These are phyloP conservation scores for Perca schrenkii DNA, from an alignment of 2,113 vertebrate genomes.

Conservation along the genomic window DNA sequence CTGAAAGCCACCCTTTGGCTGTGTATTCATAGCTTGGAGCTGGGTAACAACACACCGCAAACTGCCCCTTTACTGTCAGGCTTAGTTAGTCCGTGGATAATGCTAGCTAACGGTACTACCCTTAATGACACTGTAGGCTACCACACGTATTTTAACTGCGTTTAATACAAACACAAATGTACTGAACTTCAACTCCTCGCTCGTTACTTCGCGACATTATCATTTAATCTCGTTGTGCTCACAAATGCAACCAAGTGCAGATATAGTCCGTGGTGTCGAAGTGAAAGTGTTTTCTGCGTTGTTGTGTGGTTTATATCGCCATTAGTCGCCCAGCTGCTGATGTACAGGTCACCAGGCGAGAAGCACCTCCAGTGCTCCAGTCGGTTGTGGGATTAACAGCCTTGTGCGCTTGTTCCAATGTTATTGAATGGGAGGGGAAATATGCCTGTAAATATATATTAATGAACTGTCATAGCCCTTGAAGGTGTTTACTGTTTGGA, in stretches of 20 bases:
- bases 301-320: background rate
- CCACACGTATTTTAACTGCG: background rate
- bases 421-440: no score
- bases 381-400: background rate
- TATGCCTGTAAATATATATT: background rate
- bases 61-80: conserved; percentile 10
- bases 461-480: background rate
- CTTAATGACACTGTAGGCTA: background rate
- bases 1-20: background rate
- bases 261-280: background rate
- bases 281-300: background rate
- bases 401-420: background rate
- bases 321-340: background rate
- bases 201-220: background rate
- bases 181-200: background rate
- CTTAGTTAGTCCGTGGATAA: background rate
- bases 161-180: background rate
- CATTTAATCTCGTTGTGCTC: background rate
- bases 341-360: background rate
- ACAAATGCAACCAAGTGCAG: background rate
- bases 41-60: background rate
- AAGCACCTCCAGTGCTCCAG: background rate
- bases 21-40: background rate
- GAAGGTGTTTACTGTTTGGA: background rate
- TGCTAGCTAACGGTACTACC: background rate